Evolutionary conservation across 1,140 invertebrate genomes (phyloP).

Genomic region (Diploscapter pachys): DNA sequence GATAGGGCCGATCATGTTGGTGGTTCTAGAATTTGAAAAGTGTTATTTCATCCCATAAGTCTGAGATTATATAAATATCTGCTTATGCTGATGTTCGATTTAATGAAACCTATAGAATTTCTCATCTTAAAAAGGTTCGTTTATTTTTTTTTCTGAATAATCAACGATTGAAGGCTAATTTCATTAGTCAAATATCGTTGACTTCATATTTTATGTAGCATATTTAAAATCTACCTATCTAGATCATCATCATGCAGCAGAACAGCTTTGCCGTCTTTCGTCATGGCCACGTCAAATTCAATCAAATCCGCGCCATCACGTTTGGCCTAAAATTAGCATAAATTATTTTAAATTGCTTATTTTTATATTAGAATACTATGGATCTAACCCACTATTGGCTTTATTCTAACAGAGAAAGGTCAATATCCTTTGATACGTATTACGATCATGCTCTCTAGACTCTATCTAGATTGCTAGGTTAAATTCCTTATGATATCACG

Average conservation of each 20-base stretch:
- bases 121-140: slow-evolving; percentile 63
- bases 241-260: slow-evolving; percentile 73
- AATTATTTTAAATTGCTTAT: background rate
- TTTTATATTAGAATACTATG: background rate
- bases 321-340: slow-evolving; percentile 53
- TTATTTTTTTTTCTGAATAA: background rate
- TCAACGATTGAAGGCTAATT: background rate
- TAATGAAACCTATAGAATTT: slow-evolving; percentile 11
- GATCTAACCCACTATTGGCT: background rate
- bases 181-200: background rate
- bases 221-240: slow-evolving; percentile 63
- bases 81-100: no score
- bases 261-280: slow-evolving; percentile 71
- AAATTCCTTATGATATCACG: no score
- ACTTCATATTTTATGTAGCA: slow-evolving; percentile 50
- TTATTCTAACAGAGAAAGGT: background rate
- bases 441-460: background rate
- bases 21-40: slow-evolving; percentile 61
- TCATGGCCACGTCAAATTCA: slow-evolving; percentile 74
- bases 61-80: no score
- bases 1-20: slow-evolving; percentile 65
- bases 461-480: background rate
- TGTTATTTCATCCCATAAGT: no score
- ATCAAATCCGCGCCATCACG: slow-evolving; percentile 69
- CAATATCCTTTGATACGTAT: slow-evolving; percentile 10